phyloP scores from a whole-genome alignment of 1,140 invertebrate species.

The Drosophila ogumai region DNA sequence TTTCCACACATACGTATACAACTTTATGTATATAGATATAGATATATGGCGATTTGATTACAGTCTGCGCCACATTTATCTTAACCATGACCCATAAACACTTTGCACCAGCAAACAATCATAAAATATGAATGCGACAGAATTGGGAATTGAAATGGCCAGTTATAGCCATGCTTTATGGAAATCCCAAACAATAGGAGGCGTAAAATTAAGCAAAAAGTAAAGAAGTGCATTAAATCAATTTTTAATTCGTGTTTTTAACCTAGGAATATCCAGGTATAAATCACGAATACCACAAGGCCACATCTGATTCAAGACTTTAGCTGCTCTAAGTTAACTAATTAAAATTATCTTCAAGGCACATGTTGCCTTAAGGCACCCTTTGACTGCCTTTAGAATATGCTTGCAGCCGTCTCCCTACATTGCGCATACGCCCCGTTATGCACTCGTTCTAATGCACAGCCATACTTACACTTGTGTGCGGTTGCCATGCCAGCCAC shows the following conservation, averaged over 20 bases:
- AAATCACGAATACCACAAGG: not conserved
- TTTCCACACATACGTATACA: not conserved
- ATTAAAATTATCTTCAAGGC: not conserved
- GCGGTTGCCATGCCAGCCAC: constrained; percentile 26
- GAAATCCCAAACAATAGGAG: not conserved
- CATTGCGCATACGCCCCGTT: constrained; percentile 36
- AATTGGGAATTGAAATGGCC: constrained; percentile 12
- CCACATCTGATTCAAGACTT: not conserved
- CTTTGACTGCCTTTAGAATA: constrained; percentile 9
- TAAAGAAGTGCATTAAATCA: not conserved
- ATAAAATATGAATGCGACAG: constrained; percentile 35
- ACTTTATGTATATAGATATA: not conserved
- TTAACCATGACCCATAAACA: constrained; percentile 46
- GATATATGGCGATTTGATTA: constrained; percentile 40
- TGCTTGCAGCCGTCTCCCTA: not conserved
- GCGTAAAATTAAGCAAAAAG: not conserved
- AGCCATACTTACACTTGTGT: constrained; percentile 8
- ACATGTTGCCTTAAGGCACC: not conserved
- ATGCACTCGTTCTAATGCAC: constrained; percentile 33
- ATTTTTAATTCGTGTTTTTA: not conserved
- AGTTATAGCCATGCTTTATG: not conserved
- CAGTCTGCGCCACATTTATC: constrained; percentile 55
- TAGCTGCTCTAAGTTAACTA: not conserved
- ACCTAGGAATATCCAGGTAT: not conserved
- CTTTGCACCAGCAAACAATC: constrained; percentile 33